These are phyloP conservation scores for Actinemys pallida DNA, from an alignment of 2,113 vertebrate genomes.

Conservation along the genomic window DNA sequence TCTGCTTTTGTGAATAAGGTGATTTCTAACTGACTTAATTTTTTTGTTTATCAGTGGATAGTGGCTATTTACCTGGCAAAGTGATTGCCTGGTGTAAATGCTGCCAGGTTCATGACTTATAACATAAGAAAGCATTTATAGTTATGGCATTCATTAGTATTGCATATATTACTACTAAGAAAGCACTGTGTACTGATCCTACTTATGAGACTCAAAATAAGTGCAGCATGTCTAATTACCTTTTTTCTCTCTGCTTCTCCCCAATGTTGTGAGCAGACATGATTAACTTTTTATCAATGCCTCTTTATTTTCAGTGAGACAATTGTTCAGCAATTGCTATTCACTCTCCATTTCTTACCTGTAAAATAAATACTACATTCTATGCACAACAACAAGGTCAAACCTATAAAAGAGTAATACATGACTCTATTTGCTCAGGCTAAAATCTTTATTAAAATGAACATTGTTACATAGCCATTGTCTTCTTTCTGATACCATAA, in stretches of 20 bases:
- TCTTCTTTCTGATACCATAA: too few species aligned
- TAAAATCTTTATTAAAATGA: slow-evolving; percentile 54
- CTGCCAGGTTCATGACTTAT: not conserved
- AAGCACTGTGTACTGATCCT: slow-evolving; percentile 42
- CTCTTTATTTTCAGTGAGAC: slow-evolving; percentile 50
- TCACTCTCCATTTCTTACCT: slow-evolving; percentile 17
- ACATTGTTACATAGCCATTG: slow-evolving; percentile 19
- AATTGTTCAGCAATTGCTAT: slow-evolving; percentile 34
- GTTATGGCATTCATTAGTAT: slow-evolving; percentile 55
- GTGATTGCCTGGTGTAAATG: not conserved
- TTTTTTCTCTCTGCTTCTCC: not conserved
- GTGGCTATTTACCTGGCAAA: not conserved
- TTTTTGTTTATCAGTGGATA: not conserved
- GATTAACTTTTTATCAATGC: slow-evolving; percentile 61
- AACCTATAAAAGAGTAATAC: slow-evolving; percentile 41
- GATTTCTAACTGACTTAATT: not conserved
- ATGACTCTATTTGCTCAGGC: slow-evolving; percentile 42
- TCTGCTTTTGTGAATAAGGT: not conserved
- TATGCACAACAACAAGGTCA: slow-evolving; percentile 56
- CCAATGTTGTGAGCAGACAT: not conserved
- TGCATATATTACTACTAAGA: slow-evolving; percentile 27
- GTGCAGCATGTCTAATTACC: not conserved
- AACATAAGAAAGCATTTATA: slow-evolving; percentile 30
- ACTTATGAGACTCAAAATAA: slow-evolving; percentile 44
- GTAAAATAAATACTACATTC: slow-evolving; percentile 45